phyloP scores from a whole-genome alignment of 2,113 vertebrate genomes.

The Neopipo cinnamomea region DNA sequence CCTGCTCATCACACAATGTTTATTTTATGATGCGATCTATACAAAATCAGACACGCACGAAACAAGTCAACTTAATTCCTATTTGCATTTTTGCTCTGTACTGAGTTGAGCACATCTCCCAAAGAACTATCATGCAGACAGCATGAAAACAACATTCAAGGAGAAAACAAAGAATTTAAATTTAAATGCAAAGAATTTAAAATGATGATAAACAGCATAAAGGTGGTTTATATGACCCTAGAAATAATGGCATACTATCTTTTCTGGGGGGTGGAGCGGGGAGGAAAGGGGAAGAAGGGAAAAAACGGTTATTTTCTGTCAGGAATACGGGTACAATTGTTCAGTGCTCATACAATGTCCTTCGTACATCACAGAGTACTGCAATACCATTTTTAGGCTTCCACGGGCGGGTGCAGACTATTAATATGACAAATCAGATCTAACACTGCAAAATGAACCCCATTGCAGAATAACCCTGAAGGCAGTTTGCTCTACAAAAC shows the following conservation, averaged over 20 bases:
- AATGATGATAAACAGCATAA: neutral
- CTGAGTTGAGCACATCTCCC: neutral
- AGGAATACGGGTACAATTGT: neutral
- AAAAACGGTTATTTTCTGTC: neutral
- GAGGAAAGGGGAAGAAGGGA: too few relatives aligned
- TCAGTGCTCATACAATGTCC: conserved; percentile 24
- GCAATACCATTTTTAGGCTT: conserved; percentile 66
- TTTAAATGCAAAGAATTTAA: too few relatives aligned
- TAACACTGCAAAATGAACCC: conserved; percentile 44
- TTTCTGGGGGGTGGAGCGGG: neutral
- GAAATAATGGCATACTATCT: neutral
- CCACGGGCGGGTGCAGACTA: conserved; percentile 55
- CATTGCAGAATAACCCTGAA: neutral
- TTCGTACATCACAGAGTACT: conserved; percentile 36
- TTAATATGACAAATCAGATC: conserved; percentile 59
- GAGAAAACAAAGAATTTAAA: neutral
- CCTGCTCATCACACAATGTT: neutral
- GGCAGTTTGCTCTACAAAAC: neutral
- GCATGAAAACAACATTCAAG: neutral
- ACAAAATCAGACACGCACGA: neutral
- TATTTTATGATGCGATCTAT: neutral
- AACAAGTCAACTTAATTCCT: neutral
- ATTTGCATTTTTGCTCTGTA: neutral
- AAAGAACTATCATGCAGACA: neutral
- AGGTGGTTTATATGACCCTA: neutral